Base-by-base conservation (phyloP, 2,888 invertebrate genomes). In the Nysson spinosus region DNA sequence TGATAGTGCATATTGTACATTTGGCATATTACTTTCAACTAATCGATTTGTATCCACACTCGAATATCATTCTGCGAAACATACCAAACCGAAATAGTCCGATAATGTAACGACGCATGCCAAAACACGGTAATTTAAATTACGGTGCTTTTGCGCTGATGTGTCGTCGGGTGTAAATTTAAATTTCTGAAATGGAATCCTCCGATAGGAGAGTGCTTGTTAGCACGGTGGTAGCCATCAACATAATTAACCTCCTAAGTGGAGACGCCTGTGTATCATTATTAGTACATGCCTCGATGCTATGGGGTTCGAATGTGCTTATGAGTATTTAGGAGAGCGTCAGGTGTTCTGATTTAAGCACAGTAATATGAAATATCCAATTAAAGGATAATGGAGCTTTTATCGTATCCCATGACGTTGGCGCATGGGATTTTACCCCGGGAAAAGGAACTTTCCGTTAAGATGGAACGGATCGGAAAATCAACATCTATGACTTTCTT, bases 221-320 rank as follows among this genome's bases (percentile, higher is more conserved):
- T 77, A 78, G 79, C 75, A 67, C 67, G 69, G 73, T 66, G 66
- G 74, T 62, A 76, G 71, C 79, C 76, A 80, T 82, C 81, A 78
- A 78, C 80, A 75, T 82, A 82, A 83, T 83, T 83, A 83, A 81
- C 71, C 58, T 66, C 67, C 71, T 74, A 75, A 77, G 77, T 81
- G 72, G 79, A 80, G 81, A 81, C 77, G 78, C 77, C 79, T 76
- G 78, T 72, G 79, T 72, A 75, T 80, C 81, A 79, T 82, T 77
- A 81, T 83, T 83, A 82, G 72, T 75, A 80, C 75, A 73, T 57
- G 72, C 64, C 51, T 37, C 61, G 71, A 69, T 73, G 68, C 72
- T 78, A 69, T 44, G 76, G 64, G 69, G 69, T 76, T 71, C 66
- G 72, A 71, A 73, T 73, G 72, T 69, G 69, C 69, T 75, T 72